Percentiles rank a stretch among this genome's conserved stretches.
phyloP scores from a whole-genome alignment of 2,113 vertebrate species.

The Saguinus midas region DNA sequence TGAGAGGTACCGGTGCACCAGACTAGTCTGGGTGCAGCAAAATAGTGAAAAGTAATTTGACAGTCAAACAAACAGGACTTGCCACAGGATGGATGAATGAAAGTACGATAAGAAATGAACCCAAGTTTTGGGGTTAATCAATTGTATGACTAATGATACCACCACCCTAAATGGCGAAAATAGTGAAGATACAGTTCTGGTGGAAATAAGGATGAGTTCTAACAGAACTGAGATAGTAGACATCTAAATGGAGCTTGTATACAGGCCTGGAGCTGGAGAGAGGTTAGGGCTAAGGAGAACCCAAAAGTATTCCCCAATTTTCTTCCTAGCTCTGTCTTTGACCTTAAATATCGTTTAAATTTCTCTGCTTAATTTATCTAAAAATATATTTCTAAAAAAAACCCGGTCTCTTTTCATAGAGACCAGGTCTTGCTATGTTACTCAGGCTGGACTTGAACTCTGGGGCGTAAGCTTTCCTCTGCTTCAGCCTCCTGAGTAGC shows the following conservation, averaged over 20 bases:
- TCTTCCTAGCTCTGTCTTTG: conserved; percentile 22
- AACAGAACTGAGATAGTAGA: not conserved
- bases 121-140: not conserved
- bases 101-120: not conserved
- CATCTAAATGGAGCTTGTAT: not conserved
- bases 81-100: not conserved
- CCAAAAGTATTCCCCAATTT: not conserved
- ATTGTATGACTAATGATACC: not conserved
- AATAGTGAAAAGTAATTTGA: not conserved
- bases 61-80: not conserved
- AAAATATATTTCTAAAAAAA: not conserved
- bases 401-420: too few relatives aligned
- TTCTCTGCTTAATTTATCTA: not conserved
- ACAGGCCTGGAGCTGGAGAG: not conserved
- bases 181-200: not conserved
- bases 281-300: not conserved
- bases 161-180: not conserved
- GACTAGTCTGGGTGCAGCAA: not conserved
- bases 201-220: not conserved
- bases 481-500: not conserved
- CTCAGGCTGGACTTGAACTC: not conserved
- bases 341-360: conserved; percentile 10
- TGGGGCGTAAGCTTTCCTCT: not conserved
- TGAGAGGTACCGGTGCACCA: not conserved
- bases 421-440: not conserved